phyloP scores from a whole-genome alignment of 2,797 vertebrate species.

The Liasis olivaceus region DNA sequence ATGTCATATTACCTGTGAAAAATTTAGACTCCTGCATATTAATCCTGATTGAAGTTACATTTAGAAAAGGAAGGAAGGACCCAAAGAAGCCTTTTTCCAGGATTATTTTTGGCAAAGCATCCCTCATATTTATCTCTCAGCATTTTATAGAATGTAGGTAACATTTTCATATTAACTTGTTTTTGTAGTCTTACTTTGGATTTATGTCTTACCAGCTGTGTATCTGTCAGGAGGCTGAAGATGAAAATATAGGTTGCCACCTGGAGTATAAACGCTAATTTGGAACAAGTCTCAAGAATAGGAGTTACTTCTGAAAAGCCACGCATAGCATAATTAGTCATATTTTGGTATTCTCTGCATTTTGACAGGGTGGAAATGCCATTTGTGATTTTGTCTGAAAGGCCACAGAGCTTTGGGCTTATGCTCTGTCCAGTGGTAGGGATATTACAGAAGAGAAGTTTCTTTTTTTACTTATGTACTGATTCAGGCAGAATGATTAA shows the following conservation, averaged over 20 bases:
- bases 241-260: not conserved
- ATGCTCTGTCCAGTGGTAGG: not conserved
- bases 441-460: not conserved
- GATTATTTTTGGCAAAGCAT: not conserved
- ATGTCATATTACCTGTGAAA: not conserved
- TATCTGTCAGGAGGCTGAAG: not conserved
- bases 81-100: not conserved
- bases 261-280: not conserved
- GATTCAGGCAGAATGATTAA: not conserved
- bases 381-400: not conserved
- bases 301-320: not conserved
- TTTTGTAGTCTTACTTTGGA: not conserved
- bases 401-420: not conserved
- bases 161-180: not conserved
- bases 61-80: not conserved
- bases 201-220: not conserved
- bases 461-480: not conserved
- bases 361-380: not conserved
- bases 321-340: not conserved
- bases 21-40: not conserved
- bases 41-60: not conserved
- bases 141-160: not conserved
- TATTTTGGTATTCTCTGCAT: not conserved
- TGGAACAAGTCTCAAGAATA: not conserved
- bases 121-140: not conserved